These are phyloP conservation scores for Spatula versicolor DNA, from an alignment of 2,797 vertebrate genomes.

Conservation along the genomic window DNA sequence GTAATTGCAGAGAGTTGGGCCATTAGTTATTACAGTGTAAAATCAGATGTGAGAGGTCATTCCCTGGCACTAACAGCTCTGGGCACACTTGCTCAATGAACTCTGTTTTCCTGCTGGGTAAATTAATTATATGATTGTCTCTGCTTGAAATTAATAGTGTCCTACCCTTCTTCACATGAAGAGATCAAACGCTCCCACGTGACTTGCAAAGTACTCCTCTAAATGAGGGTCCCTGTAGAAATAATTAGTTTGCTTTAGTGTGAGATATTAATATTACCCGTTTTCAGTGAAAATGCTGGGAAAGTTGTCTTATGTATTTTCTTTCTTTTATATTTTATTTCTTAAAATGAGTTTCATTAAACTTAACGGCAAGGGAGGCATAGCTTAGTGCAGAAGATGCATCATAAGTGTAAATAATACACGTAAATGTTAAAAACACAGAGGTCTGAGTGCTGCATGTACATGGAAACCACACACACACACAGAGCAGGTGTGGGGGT, in stretches of 20 bases:
- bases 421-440: neutral
- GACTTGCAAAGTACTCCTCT: constrained; percentile 40
- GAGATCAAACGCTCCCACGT: constrained; percentile 25
- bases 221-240: constrained; percentile 1
- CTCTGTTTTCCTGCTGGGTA: constrained; percentile 43
- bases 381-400: neutral
- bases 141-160: constrained; percentile 48
- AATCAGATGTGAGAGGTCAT: constrained; percentile 53
- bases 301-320: neutral
- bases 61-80: constrained; percentile 31
- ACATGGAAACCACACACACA: accelerated
- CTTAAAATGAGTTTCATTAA: neutral
- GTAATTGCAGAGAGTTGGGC: neutral
- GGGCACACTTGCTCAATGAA: constrained; percentile 30
- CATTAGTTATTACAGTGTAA: constrained; percentile 10
- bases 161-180: constrained; percentile 2
- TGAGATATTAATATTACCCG: neutral
- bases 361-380: neutral
- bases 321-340: neutral
- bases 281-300: neutral
- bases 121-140: constrained; percentile 62
- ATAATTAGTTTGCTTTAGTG: constrained; percentile 31
- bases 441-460: neutral
- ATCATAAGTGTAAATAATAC: neutral
- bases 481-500: accelerated